Percentiles rank a stretch among this genome's conserved stretches.
phyloP scores from a whole-genome alignment of 30 jellyfish, hydroid and myxozoan species.

The Nemopilema nomurai region DNA sequence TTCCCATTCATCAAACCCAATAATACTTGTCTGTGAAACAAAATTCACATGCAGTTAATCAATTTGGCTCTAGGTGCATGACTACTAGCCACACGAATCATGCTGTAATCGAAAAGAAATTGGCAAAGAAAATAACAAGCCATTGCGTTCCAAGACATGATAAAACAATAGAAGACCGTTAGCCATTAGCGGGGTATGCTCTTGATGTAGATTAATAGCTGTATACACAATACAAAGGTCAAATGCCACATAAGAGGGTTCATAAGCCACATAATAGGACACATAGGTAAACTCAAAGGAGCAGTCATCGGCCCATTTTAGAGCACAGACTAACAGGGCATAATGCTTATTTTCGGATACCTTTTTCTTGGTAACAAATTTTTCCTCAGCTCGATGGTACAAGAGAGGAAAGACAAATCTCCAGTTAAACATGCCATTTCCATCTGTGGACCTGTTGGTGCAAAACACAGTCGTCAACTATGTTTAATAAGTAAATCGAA shows the following conservation, averaged over 20 bases:
- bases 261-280: no score
- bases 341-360: slow-evolving; percentile 16
- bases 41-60: not conserved
- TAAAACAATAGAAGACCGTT: not conserved
- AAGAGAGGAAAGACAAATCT: slow-evolving; percentile 79
- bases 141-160: not conserved
- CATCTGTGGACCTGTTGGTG: slow-evolving; percentile 83
- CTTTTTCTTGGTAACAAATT: slow-evolving; percentile 74
- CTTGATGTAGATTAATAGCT: not conserved
- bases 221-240: not conserved
- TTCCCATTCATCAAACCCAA: slow-evolving; percentile 73
- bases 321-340: not conserved
- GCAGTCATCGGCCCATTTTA: no score
- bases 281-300: no score
- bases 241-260: no score
- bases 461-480: not conserved
- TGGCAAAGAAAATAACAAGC: no score
- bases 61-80: not conserved
- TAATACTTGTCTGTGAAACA: slow-evolving; percentile 43
- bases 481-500: not conserved
- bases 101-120: no score
- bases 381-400: slow-evolving; percentile 84
- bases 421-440: slow-evolving; percentile 97
- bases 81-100: not conserved
- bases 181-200: no score